These are phyloP conservation scores for Drosophila saltans DNA, from an alignment of 1,140 invertebrate species.

Conservation along the genomic window DNA sequence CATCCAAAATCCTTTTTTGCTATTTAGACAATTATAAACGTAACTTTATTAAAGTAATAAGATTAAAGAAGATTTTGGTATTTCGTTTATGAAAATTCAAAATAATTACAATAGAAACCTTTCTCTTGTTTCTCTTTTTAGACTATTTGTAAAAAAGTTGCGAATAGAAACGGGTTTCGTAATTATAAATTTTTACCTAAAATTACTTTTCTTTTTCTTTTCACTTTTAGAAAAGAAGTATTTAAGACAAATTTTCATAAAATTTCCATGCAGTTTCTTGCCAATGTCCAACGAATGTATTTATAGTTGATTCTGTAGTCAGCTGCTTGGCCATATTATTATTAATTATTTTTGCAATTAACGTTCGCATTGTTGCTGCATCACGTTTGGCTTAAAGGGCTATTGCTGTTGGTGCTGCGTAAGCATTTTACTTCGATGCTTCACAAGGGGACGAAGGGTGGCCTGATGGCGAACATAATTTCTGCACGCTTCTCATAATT, in stretches of 20 bases:
- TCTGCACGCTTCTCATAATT: conserved; percentile 76
- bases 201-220: too few species aligned
- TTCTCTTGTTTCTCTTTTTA: too few species aligned
- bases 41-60: too few species aligned
- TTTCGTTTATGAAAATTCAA: too few species aligned
- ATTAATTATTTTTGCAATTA: conserved; percentile 81
- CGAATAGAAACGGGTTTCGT: too few species aligned
- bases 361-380: conserved; percentile 75
- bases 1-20: too few species aligned
- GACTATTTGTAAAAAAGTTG: too few species aligned
- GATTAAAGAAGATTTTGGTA: too few species aligned
- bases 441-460: conserved; percentile 15
- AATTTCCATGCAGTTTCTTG: conserved; percentile 12
- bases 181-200: too few species aligned
- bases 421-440: conserved; percentile 47
- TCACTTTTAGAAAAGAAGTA: too few species aligned
- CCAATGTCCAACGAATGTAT: background rate
- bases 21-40: too few species aligned
- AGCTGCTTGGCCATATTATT: conserved; percentile 55
- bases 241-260: background rate
- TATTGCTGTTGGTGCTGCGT: conserved; percentile 33
- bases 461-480: conserved; percentile 20
- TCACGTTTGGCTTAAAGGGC: conserved; percentile 64
- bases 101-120: too few species aligned
- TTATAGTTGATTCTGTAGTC: conserved; percentile 41